Evolutionary conservation across 2,113 vertebrate species (phyloP), one percentile per base, ranked within the genome.

Genomic region (Melanotaenia duboulayi): DNA sequence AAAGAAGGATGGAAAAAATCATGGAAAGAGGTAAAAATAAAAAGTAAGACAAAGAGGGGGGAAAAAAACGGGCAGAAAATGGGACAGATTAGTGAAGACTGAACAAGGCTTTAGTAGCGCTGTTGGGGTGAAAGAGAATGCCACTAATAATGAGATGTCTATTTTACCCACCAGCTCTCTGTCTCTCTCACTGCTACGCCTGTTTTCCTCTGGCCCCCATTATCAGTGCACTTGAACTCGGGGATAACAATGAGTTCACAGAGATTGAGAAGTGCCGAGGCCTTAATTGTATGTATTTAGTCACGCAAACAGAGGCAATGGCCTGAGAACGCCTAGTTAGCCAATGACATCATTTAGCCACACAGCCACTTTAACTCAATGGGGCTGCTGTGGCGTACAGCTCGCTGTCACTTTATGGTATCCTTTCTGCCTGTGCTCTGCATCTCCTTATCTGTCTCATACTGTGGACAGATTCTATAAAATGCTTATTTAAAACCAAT

Each of bases 271-370:
- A 96, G 96, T 96, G 95, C 96, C 95, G 92, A 92, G 96, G 88
- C 95, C 95, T 96, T 98, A 99, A 98, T 98, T 98, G 96, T 98
- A 96, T 97, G 96, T 96, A 97, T 97, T 99, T 98, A 98, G 98
- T 99, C 97, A 99, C 96, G 96, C 97, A 98, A 97, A 98, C 97
- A 96, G 95, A 96, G 94, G 96, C 96, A 96, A 96, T 97, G 96
- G 96, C 96, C 96, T 97, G 97, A 96, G 97, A 97, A 98, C 94
- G 96, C 95, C 95, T 96, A 96, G 96, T 96, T 97, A 96, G 96
- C 95, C 93, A 93, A 96, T 97, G 96, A 97, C 96, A 97, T 97
- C 94, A 96, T 95, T 95, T 94, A 91, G 96, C 95, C 95, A 94
- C 92, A 90, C 93, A 94, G 87, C 80, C 86, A 87, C 86, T 95